Percentiles rank a stretch among this genome's conserved stretches.
phyloP scores from a whole-genome alignment of 1,140 invertebrate species.

The Drosophila ananassae region DNA sequence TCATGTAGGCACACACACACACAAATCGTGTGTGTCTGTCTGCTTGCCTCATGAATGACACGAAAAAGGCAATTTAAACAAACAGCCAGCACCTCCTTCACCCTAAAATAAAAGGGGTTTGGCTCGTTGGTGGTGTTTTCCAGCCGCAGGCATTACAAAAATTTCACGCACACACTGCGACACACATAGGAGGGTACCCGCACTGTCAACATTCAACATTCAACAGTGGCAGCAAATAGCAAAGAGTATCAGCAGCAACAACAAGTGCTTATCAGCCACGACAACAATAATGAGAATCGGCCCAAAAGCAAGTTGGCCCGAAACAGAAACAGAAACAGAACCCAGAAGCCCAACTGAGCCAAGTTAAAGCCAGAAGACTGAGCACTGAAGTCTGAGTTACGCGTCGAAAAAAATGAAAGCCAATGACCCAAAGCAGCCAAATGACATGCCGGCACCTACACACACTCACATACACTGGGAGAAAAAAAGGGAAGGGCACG shows the following conservation, averaged over 20 bases:
- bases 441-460: conserved; percentile 51
- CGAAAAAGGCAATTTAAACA: conserved; percentile 70
- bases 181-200: neutral
- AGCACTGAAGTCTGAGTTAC: neutral
- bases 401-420: conserved; percentile 19
- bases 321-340: too few species aligned
- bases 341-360: neutral
- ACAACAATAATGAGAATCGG: neutral
- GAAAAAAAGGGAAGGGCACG: neutral
- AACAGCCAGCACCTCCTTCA: conserved; percentile 9
- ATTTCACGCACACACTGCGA: conserved; percentile 57
- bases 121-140: conserved; percentile 34
- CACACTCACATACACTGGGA: conserved; percentile 16
- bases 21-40: conserved; percentile 23
- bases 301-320: neutral
- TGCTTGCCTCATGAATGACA: conserved; percentile 38
- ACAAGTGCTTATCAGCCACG: neutral
- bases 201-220: neutral
- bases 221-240: conserved; percentile 1
- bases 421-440: conserved; percentile 65
- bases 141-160: conserved; percentile 62
- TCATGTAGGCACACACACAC: conserved; percentile 60
- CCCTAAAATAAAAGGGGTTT: too few species aligned
- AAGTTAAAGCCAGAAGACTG: neutral
- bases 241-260: neutral